Evolutionary conservation across 2,797 vertebrate genomes (phyloP), one percentile per base, ranked within the genome.

Genomic region (Tinamus major): DNA sequence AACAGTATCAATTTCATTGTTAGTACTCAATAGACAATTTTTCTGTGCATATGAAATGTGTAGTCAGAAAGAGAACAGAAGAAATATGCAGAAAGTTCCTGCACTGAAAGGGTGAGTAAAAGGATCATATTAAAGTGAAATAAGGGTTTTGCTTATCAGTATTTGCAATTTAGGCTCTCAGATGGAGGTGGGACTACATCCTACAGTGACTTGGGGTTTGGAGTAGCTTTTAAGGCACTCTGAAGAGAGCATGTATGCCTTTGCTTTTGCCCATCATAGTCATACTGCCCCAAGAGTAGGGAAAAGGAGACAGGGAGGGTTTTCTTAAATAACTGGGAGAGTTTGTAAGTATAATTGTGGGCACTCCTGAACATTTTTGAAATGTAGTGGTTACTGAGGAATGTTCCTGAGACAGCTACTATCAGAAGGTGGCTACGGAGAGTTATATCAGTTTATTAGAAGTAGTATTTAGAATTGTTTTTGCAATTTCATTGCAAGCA

Each of bases 351-450:
- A 24, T n/a, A 41, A 35, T 46, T 27, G 74, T 83, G 39, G 18
- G 9, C 35, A 29, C 13, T 56, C 19, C 37, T 26, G 13, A 27
- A 39, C 39, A 6, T 27, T 15, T 49, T 31, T 51, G 48, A 67
- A 76, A 84, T 21, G 1, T 1, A 42, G 31, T 13, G 15, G 12
- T 49, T 80, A 13, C 3, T 3, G 4, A 2, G 4, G 2, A 2
- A 69, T 49, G 33, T 53, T 68, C 44, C 37, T 53, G 19, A 77
- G 23, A 58, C 72, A 88, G 46, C 0, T 0, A 42, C 12, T 17
- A 10, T 64, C 76, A 48, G 44, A 55, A 59, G 39, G 17, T 53
- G 9, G 15, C 64, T 16, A 10, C 55, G 6, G 18, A 35, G 29
- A 44, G 15, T 3, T 15, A 23, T 10, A 39, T 10, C 56, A 31